Base-by-base conservation (phyloP, 1,140 invertebrate genomes). In the Drosophila sturtevanti region DNA sequence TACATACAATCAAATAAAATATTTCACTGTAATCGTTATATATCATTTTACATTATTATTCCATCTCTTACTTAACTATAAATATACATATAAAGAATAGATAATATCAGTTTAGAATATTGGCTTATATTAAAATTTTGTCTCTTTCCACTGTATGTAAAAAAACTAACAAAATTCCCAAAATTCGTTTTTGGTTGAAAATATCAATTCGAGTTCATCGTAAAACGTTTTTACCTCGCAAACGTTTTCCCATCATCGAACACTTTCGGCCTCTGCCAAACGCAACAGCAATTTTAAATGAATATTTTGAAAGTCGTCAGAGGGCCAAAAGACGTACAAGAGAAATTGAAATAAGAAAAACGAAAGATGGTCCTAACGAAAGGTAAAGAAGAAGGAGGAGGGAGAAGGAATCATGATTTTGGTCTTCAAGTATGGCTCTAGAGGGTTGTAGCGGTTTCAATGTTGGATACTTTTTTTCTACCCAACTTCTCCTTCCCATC, bases 201-300 rank as follows among this genome's bases (percentile, higher is more conserved):
- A 81, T 81, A 85, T 86, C 82, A 85, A 85, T 86, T 85, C 63
- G 70, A 72, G 78, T 81, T 81, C 67, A 72, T 72, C 81, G 81
- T 85, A 85, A 85, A 86, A 85, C 78, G 78, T 70, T 86, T 85
- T 81, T 78, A 78, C 64, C 74, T 72, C 55, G 55, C 72, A 60
- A 69, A 85, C 81, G 81, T 77, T 59, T 52, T 38, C 58, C 18
- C 55, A 34, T 11, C 61, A 11, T 27, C 55, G 44, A 9, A 18
- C 51, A 27, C 7, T 24, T 12, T 38, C 22, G n/a, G 9, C 31
- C 18, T 9, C 31, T 21, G 16, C 21, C 61, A 31, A 22, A 74
- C 74, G 74, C 79, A 74, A 74, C 37, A 48, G 18, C 41, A 48
- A 74, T 77, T 81, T 81, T 68, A 69, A 78, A 82, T 82, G 48